Evolutionary conservation across 2,888 invertebrate species (phyloP), one percentile per base, ranked within the genome.

Genomic region (Alsophila aescularia): DNA sequence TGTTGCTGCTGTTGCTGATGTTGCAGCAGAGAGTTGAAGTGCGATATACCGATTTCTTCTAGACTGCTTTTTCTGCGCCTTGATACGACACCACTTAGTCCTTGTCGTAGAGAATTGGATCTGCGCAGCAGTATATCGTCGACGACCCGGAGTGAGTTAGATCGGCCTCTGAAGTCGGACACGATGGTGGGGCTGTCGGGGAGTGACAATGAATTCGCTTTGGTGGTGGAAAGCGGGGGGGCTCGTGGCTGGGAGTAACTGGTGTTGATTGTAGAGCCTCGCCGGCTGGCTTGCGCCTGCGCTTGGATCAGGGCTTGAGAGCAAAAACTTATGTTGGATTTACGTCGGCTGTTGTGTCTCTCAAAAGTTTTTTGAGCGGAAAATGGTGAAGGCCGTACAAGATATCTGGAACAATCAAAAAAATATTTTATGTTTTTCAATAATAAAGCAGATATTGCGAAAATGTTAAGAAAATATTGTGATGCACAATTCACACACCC

Each of bases 321-420:
- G 82, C 96, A 96, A 85, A 97, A 97, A 78, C 97, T 97, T 73
- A 97, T 97, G 89, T 97, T 97, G 47, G 97, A 97, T 87, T 97
- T 97, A 47, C 98, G 93, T 8, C 97, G 93, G 60, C 97, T 97
- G 84, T 97, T 98, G 88, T 98, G 98, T 1, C 97, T 93, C 79
- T 98, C 97, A 85, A 98, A 98, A 0, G 98, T 98, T 89, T 98
- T 98, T 87, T 98, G 97, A 16, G 98, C 98, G 29, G 97, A 97
- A 83, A 98, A 98, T 9, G 98, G 98, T 77, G 98, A 98, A 0
- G 98, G 98, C 9, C 98, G 94, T 32, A 98, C 97, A 77, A 98
- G 90, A 75, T 98, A 97, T 82, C 97, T 97, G 92, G 31, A 88
- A 85, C 58, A 54, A 56, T 44, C 53, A 48, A 66, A 66, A 13